Evolutionary conservation across 2,797 vertebrate species (phyloP).

Genomic region (Meriones psammophilus): DNA sequence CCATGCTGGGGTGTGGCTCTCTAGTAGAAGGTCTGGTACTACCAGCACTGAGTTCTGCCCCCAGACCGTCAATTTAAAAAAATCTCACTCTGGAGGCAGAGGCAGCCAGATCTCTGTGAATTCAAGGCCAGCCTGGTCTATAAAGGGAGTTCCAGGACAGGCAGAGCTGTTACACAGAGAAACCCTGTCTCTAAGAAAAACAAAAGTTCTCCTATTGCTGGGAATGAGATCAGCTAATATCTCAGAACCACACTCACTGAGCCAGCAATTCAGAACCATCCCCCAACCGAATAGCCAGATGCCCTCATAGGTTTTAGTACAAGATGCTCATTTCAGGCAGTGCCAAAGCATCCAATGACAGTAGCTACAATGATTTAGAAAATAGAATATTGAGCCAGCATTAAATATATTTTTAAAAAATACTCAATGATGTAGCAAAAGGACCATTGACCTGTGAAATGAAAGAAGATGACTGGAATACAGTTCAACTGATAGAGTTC

Average conservation of each 20-base stretch:
- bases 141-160: background rate
- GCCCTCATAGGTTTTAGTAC: background rate
- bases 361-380: background rate
- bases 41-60: no score
- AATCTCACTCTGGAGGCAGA: no score
- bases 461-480: background rate
- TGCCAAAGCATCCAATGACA: slow-evolving; percentile 23
- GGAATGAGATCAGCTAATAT: background rate
- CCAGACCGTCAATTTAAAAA: background rate
- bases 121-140: background rate
- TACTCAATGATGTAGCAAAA: slow-evolving; percentile 2
- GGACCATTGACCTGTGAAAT: background rate
- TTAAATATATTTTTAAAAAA: background rate
- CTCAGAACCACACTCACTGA: background rate
- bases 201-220: background rate
- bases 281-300: background rate
- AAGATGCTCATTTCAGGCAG: slow-evolving; percentile 6
- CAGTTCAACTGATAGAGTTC: background rate
- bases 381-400: background rate
- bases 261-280: background rate
- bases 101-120: background rate
- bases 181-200: background rate
- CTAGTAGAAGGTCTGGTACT: background rate
- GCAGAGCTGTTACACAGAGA: background rate
- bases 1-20: background rate